Evolutionary conservation across 2,888 invertebrate genomes (phyloP).

Genomic region (Apomyelois bistriatella): DNA sequence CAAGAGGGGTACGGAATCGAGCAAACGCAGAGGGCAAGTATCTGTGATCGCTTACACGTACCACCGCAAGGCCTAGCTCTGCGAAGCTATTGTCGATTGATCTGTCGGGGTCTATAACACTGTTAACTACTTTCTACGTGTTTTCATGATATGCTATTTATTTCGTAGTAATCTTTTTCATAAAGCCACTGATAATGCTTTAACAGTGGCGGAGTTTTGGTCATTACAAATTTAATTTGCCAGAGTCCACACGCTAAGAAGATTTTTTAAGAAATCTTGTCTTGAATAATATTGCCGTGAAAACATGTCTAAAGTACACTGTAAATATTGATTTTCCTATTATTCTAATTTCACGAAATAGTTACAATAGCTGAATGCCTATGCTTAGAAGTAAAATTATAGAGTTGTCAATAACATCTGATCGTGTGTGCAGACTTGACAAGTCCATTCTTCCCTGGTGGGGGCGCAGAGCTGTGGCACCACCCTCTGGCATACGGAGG

Average conservation of each 20-base stretch:
- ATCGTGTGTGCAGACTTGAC: constrained; percentile 88
- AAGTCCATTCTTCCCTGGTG: constrained; percentile 94
- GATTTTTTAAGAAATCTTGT: constrained; percentile 16
- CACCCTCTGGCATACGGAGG: constrained; percentile 89
- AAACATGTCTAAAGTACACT: constrained; percentile 61
- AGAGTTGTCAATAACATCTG: background rate
- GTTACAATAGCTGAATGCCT: constrained; percentile 11
- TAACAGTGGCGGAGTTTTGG: no score
- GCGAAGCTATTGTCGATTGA: constrained; percentile 67
- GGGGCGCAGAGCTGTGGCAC: constrained; percentile 96
- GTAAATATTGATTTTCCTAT: constrained; percentile 59
- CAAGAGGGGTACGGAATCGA: constrained; percentile 42
- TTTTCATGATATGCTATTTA: constrained; percentile 55
- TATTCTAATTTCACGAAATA: constrained; percentile 36
- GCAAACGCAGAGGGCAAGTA: constrained; percentile 68
- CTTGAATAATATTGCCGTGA: constrained; percentile 29
- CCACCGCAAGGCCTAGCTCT: constrained; percentile 78
- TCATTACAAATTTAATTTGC: no score
- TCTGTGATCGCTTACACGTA: constrained; percentile 76
- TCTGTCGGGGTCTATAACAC: constrained; percentile 67
- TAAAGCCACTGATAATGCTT: no score
- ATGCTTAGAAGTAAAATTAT: constrained; percentile 20
- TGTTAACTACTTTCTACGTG: constrained; percentile 56
- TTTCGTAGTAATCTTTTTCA: no score
- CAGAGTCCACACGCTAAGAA: no score